Base-by-base conservation (phyloP, 1,140 invertebrate species). In the Saccostrea glomerata region DNA sequence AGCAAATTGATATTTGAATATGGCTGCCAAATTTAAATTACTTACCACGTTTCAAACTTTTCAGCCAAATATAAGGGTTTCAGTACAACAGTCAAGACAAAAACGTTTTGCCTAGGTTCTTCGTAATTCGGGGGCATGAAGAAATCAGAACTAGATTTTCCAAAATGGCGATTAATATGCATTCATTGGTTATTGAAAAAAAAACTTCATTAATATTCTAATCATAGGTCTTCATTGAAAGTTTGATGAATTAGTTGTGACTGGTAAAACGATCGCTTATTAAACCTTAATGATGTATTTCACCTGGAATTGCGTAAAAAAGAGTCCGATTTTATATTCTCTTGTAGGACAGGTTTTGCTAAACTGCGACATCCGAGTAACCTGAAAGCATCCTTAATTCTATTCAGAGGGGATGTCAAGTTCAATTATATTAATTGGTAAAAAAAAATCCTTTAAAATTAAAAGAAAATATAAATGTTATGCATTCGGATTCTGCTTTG, bases 261-360 rank as follows among this genome's bases (percentile, higher is more conserved):
- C 58, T 60, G 58, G 58, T 60, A 60, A 60, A 20, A 60, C 23
- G 70, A 73, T 13, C 70, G 25, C 23, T 73, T 73, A 73, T 73
- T 13, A 73, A 12, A 73, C 13, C 70, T 36, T 30, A 73, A 73
- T 73, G 70, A 73, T 73, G 70, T 13, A 73, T 73, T 73, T 73
- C 11, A 73, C 25, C 23, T 25, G 70, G 13, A 25, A 73, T 36
- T 11, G 70, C 23, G 25, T 23, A 73, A 73, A 73, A 73, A 73
- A 73, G 12, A 73, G 5, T 25, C 23, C 70, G 11, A 23, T 30
- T 6, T 36, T 70, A 12, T 25, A 30, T 73, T 25, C 11, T 73
- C 70, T 25, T 15, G 25, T 12, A 73, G 12, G 66, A 73, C 66
- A 73, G 56, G 58, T 60, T 60, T 17, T 4, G 58, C 15, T 5